Conservation (phyloP, 2,797 vertebrate species). For the Serranus cabrilla region DNA sequence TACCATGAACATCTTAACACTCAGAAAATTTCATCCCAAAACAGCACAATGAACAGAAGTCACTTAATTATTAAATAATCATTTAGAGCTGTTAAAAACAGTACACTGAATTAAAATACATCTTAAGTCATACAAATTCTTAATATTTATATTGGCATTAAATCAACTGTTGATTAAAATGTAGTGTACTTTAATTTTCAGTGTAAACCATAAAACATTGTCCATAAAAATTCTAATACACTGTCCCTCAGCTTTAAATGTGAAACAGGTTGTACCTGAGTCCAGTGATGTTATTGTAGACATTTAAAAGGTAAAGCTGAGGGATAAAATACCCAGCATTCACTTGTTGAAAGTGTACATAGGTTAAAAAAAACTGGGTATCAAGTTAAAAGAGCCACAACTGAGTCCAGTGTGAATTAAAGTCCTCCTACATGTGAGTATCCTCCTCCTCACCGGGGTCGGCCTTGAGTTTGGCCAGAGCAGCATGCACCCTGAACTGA, state of each 20-base stretch:
- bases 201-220: conserved; percentile 42
- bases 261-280: conserved; percentile 10
- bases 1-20: not conserved
- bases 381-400: not conserved
- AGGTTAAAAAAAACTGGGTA: too few species aligned
- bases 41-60: not conserved
- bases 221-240: conserved; percentile 24
- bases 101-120: too few species aligned
- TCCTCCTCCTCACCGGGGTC: conserved; percentile 82
- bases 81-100: not conserved
- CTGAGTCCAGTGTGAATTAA: not conserved
- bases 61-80: conserved; percentile 4
- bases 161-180: conserved; percentile 41
- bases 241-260: conserved; percentile 10
- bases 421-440: conserved; percentile 68
- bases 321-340: conserved; percentile 11
- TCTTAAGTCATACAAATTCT: too few species aligned
- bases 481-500: conserved; percentile 89
- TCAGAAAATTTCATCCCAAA: not conserved
- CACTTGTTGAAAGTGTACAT: too few species aligned
- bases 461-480: conserved; percentile 88
- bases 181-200: conserved; percentile 28
- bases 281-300: not conserved
- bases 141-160: conserved; percentile 12
- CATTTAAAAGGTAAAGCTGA: not conserved